Base-by-base conservation (phyloP, 1,140 invertebrate genomes). In the Camponotus vicinus region DNA sequence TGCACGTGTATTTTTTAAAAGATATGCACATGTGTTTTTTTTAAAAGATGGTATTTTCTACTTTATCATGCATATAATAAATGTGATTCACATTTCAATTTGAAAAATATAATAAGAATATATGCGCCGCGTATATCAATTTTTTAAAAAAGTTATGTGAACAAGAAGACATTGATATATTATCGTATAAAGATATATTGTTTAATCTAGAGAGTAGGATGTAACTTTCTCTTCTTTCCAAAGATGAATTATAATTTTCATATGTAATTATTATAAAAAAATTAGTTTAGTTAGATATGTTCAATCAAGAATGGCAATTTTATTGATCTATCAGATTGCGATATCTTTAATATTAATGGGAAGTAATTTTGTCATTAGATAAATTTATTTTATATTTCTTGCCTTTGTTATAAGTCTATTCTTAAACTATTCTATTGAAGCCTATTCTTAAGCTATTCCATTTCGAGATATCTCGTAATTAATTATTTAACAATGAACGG, bases 21-120 rank as follows among this genome's bases (percentile, higher is more conserved):
- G 27, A 27, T 63, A 32, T 32, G n/a, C n/a, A 32, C 34, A 79
- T 2, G 15, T 52, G 8, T 27, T 8, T 40, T 45, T 4, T 21
- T 45, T 0, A 21, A 49, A 66, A 37, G 3, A 49, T 13, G 66
- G n/a, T 67, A n/a, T 8, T 37, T 32, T 52, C 13, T 9, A 37
- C 42, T 34, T 66, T 15, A 15, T 64, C 37, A 21, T 40, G 66
- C 1, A 27, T 42, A 6, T 78, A 78, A 37, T 49, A 49, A 4
- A n/a, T 4, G 42, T 67, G 11, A 64, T 78, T 49, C 6, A 64
- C 64, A 52, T 67, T 15, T 67, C 7, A 52, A 67, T 67, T 79
- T 52, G 8, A 78, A 66, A 66, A 66, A 66, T 34, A 49, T 66
- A 78, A 66, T 78, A 21, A 37, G 42, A 4, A 64, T 45, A 37